Base-by-base conservation (phyloP, 1,140 invertebrate genomes). In the Drosophila ananassae region DNA sequence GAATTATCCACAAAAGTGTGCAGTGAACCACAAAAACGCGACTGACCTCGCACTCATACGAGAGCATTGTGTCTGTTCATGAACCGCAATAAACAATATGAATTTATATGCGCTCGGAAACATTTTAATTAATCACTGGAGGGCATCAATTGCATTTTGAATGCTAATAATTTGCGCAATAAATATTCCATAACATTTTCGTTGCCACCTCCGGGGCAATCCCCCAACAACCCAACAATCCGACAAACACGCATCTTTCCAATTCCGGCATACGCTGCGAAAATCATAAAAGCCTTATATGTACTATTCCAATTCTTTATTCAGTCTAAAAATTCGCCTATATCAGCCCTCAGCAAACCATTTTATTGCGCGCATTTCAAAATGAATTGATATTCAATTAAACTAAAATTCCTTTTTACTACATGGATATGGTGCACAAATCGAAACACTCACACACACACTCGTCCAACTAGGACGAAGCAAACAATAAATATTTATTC, bases 301-400 rank as follows among this genome's bases (percentile, higher is more conserved):
- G 37, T 37, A 47, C 47, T 25, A 56, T 69, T 55, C 12, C 28
- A 53, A 34, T 37, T 55, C 9, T 48, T 32, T 69, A 32, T 13
- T 3, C 17, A 10, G 21, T 10, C 58, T 39, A 60, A 52, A 39
- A 6, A 44, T 21, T 5, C 41, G 13, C 13, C 12, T 21, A 5
- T 5, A 17, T 7, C 10, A 3, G 34, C 34, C 34, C 41, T 44
- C 13, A 6, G 13, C 8, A 21, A 21, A 3, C 21, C 37, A 13
- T n/a, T 54, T 73, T 64, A 63, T 57, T 37, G 34, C 32, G 41
- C 48, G 62, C 71, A 73, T 79, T 78, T 55, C 25, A 47, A 82
- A 87, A 89, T 79, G 82, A 87, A 87, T 89, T 89, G 82, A 82
- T 89, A 87, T 87, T 87, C 83, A 87, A 87, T 87, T 89, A 87